Percentiles rank a stretch among this genome's conserved stretches.
These are phyloP conservation scores for Rhadinocentrus ornatus DNA, from an alignment of 2,797 vertebrate species.

Conservation along the genomic window DNA sequence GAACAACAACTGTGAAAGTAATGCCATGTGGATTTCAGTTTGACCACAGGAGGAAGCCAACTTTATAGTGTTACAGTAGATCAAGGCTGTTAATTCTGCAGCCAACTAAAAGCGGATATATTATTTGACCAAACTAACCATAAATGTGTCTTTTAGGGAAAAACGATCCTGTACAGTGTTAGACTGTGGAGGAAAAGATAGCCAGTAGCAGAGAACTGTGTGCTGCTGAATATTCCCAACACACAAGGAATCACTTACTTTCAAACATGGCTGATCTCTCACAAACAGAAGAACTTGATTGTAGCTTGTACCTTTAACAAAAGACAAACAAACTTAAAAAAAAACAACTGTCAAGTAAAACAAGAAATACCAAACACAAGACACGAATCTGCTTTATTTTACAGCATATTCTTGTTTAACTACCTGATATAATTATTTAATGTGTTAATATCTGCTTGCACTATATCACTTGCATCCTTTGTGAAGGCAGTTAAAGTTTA, in stretches of 20 bases:
- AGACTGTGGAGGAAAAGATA: constrained; percentile 42
- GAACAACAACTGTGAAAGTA: constrained; percentile 65
- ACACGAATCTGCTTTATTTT: constrained; percentile 2
- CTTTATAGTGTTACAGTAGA: constrained; percentile 37
- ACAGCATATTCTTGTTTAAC: background rate
- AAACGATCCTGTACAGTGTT: constrained; percentile 43
- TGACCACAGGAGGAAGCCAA: constrained; percentile 47
- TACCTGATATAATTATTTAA: constrained; percentile 1
- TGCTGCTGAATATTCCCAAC: constrained; percentile 15
- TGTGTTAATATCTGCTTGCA: constrained; percentile 29
- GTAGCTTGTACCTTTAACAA: background rate
- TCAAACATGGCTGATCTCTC: constrained; percentile 7
- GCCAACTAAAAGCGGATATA: constrained; percentile 38
- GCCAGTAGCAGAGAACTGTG: constrained; percentile 34
- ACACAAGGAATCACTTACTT: constrained; percentile 25
- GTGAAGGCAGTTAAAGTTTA: constrained; percentile 63
- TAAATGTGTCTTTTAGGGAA: constrained; percentile 48
- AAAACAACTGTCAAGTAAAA: background rate
- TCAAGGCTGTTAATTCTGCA: constrained; percentile 44
- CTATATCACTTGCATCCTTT: constrained; percentile 28
- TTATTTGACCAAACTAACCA: constrained; percentile 51
- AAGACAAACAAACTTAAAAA: background rate
- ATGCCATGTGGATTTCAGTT: constrained; percentile 55
- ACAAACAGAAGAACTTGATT: constrained; percentile 1
- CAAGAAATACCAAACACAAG: background rate